A percentile compares a stretch with the other conserved stretches of the same genome.
Conservation (phyloP, 2,797 vertebrate species). For the Ciconia nigra region DNA sequence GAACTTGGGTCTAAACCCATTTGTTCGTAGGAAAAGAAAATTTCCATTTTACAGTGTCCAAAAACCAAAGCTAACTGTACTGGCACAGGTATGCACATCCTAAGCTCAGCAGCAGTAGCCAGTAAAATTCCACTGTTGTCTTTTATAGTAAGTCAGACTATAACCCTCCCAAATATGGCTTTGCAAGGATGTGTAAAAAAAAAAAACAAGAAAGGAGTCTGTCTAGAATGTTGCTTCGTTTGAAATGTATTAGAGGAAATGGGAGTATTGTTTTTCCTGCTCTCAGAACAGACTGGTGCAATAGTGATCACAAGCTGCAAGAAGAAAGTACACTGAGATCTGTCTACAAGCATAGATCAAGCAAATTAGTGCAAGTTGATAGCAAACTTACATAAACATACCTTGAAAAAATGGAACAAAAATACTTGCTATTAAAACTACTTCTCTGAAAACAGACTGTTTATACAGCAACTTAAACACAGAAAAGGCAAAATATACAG, state of each 20-base stretch:
- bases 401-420: background rate
- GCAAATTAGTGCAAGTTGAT: background rate
- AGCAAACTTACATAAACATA: background rate
- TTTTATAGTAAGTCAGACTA: background rate
- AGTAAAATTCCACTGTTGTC: background rate
- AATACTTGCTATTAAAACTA: background rate
- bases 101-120: background rate
- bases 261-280: background rate
- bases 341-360: background rate
- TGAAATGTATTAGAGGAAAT: background rate
- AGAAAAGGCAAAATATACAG: background rate
- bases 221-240: background rate
- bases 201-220: background rate
- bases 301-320: background rate
- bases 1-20: background rate
- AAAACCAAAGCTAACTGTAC: background rate
- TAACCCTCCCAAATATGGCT: background rate
- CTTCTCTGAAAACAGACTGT: background rate
- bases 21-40: background rate
- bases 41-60: background rate
- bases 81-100: background rate
- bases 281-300: background rate
- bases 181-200: background rate
- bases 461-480: background rate
- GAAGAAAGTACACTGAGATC: background rate